phyloP scores from a whole-genome alignment of 2,888 invertebrate genomes.

The Drosophila nigricruria region DNA sequence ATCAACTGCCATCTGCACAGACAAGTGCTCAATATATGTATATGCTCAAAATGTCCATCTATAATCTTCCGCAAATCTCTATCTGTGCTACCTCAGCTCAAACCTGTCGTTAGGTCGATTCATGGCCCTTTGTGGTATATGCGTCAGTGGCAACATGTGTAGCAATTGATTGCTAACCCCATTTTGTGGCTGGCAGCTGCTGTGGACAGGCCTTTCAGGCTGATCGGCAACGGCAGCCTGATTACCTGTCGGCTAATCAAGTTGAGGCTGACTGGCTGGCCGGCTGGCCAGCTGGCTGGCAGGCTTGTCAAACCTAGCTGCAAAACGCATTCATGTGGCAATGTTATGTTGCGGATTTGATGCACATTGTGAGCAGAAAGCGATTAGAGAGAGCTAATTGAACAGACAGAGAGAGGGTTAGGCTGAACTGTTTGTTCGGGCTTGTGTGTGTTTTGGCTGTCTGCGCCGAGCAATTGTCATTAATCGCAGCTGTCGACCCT shows the following conservation, averaged over 20 bases:
- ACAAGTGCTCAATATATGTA: not conserved
- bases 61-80: not conserved
- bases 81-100: not conserved
- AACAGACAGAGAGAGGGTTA: not conserved
- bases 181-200: conserved; percentile 29
- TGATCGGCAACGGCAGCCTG: conserved; percentile 20
- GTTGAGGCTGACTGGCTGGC: conserved; percentile 6
- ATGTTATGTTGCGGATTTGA: conserved; percentile 36
- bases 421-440: not conserved
- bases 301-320: not conserved
- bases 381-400: conserved; percentile 36
- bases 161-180: conserved; percentile 63
- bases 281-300: not conserved
- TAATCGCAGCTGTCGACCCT: conserved; percentile 58
- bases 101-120: conserved; percentile 29
- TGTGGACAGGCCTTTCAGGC: conserved; percentile 6
- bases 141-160: conserved; percentile 50
- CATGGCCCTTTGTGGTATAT: conserved; percentile 46
- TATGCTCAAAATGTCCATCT: not conserved
- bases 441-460: conserved; percentile 3
- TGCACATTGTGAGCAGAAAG: conserved; percentile 2
- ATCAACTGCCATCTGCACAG: not conserved
- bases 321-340: conserved; percentile 28
- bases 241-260: conserved; percentile 57
- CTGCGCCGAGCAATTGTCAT: conserved; percentile 28